Conservation (phyloP, 2,797 vertebrate genomes). For the Taeniopygia guttata region DNA sequence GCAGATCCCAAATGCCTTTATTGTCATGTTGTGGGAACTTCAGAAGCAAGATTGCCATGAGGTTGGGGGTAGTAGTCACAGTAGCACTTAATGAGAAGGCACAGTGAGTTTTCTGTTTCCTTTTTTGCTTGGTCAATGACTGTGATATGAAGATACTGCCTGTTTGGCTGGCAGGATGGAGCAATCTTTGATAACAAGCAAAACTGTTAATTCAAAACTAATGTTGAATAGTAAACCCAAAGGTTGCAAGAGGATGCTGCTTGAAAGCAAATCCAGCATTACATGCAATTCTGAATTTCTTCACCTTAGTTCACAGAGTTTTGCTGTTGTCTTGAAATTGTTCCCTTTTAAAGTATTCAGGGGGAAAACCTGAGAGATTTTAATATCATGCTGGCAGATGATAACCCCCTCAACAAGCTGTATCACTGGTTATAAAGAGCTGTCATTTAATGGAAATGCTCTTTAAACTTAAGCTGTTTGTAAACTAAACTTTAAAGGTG, state of each 20-base stretch:
- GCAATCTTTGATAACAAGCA: not conserved
- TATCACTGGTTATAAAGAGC: not conserved
- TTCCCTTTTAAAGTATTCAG: not conserved
- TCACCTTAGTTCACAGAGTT: not conserved
- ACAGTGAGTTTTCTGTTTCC: not conserved
- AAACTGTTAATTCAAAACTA: not conserved
- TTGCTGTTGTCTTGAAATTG: not conserved
- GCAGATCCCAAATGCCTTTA: not conserved
- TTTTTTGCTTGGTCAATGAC: not conserved
- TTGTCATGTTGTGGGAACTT: not conserved
- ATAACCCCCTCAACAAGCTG: not conserved
- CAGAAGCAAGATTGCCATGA: not conserved
- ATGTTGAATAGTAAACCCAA: not conserved
- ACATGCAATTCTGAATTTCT: not conserved
- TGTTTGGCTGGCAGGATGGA: not conserved
- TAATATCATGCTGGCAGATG: not conserved
- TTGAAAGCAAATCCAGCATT: not conserved
- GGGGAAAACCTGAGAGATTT: not conserved
- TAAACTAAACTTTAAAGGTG: not conserved
- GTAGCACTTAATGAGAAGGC: not conserved
- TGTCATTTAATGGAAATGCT: not conserved
- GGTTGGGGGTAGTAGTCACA: not conserved
- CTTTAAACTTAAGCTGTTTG: not conserved
- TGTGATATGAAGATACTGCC: not conserved
- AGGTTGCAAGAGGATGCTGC: not conserved